Conservation (phyloP, 2,888 invertebrate species). For the Netelia melanura region DNA sequence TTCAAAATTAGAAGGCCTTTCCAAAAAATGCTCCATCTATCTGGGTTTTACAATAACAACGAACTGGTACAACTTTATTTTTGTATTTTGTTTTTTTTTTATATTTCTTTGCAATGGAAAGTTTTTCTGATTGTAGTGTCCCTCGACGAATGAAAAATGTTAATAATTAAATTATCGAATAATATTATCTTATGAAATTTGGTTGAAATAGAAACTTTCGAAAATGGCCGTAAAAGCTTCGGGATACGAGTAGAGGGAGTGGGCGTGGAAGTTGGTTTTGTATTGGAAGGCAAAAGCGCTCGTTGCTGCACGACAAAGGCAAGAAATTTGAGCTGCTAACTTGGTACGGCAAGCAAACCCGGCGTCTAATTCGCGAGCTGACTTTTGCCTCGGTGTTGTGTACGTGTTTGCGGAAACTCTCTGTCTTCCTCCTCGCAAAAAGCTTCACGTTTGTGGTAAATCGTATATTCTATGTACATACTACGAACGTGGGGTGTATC, state of each 20-base stretch:
- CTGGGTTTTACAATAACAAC: too few species aligned
- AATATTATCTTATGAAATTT: neutral
- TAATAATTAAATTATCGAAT: neutral
- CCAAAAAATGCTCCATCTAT: too few species aligned
- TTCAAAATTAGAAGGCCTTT: too few species aligned
- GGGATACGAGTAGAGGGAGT: neutral
- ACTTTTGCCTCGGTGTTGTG: neutral
- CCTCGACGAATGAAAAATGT: neutral
- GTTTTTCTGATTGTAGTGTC: too few species aligned
- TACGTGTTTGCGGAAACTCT: neutral
- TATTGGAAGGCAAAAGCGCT: neutral
- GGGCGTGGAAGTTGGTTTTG: neutral
- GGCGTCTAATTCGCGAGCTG: slow-evolving; percentile 26
- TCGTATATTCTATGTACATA: neutral
- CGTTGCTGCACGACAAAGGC: neutral
- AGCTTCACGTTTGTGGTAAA: neutral
- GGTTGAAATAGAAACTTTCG: neutral
- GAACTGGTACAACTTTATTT: too few species aligned
- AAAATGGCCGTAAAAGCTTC: neutral
- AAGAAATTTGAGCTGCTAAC: slow-evolving; percentile 23
- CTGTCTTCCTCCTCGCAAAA: neutral
- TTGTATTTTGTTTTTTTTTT: too few species aligned
- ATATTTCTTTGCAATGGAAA: too few species aligned
- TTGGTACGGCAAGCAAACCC: slow-evolving; percentile 2
- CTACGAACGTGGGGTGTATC: neutral